Base-by-base conservation (phyloP, 2,888 invertebrate species). In the Troilus luridus region DNA sequence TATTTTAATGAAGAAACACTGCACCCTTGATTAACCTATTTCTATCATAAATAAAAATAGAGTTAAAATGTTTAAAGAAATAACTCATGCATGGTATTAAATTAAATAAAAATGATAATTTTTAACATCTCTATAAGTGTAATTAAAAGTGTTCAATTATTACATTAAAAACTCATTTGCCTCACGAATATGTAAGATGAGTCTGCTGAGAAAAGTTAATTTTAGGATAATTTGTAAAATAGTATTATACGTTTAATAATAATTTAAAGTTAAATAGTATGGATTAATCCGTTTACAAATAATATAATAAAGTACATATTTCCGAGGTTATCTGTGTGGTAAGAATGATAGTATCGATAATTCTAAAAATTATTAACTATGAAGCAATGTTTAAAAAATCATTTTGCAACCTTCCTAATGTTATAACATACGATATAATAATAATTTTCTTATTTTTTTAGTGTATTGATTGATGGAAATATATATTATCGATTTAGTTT, bases 401-500 rank as follows among this genome's bases (percentile, higher is more conserved):
- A 7, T 27, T 64, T 77, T 77, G 72, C 8, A 21, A 77, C 72
- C 72, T 77, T 8, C 17, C 72, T 41, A 77, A 12, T 67, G 67
- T 67, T 67, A 67, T 24, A 67, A 7, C 14, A 27, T 62, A 62
- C 21, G 7, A n/a, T 21, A 5, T 24, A 24, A 10, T 0, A 10
- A 24, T 6, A 3, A 5, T 11, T 67, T 67, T 67, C 1, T 67
- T 67, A 41, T 67, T 67, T 11, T 24, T 67, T 67, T 24, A 9
- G 3, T 67, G 67, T 12, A 27, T 67, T 12, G 24, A 41, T 41
- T 77, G 17, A 77, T 77, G 41, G 27, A 77, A 77, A 41, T 17
- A 17, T 19, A 77, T 9, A 85, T 56, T 85, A 85, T 85, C 85
- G 85, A 85, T 85, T 85, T 56, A 58, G 85, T 54, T 81, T 21